These are phyloP conservation scores for Macrosteles quadrilineatus DNA, from an alignment of 1,140 invertebrate genomes.

Conservation along the genomic window DNA sequence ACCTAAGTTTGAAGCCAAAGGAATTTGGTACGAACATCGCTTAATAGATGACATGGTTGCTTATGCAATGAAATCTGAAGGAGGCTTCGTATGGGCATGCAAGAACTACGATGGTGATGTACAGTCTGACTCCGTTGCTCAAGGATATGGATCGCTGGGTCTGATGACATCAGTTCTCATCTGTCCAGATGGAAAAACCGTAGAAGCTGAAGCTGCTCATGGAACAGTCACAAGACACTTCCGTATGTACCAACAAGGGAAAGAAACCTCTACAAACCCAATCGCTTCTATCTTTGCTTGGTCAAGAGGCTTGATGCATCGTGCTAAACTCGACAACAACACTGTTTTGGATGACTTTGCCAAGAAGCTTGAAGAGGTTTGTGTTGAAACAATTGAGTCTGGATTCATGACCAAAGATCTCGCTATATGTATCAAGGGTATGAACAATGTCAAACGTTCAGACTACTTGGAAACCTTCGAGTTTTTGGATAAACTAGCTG, in stretches of 20 bases:
- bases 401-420: constrained; percentile 99
- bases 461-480: constrained; percentile 98
- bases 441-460: constrained; percentile 73
- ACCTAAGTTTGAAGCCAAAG: constrained; percentile 75
- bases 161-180: constrained; percentile 95
- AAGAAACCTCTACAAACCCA: constrained; percentile 97
- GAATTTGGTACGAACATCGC: constrained; percentile 96
- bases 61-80: constrained; percentile 96
- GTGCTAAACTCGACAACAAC: constrained; percentile 93
- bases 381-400: constrained; percentile 91
- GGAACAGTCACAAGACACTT: constrained; percentile 97
- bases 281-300: constrained; percentile 99
- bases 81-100: constrained; percentile 98
- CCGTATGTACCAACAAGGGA: constrained; percentile 90
- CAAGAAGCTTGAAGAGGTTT: constrained; percentile 83
- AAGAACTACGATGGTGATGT: constrained; percentile 99
- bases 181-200: constrained; percentile 95
- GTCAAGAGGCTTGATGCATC: constrained; percentile 88
- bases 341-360: constrained; percentile 73
- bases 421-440: constrained; percentile 96
- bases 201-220: constrained; percentile 97
- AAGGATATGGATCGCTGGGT: constrained; percentile 90
- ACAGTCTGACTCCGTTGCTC: constrained; percentile 96
- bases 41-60: constrained; percentile 99
- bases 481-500: constrained; percentile 94